Base-by-base conservation (phyloP, 2,888 invertebrate genomes). In the Dryobotodes eremita region DNA sequence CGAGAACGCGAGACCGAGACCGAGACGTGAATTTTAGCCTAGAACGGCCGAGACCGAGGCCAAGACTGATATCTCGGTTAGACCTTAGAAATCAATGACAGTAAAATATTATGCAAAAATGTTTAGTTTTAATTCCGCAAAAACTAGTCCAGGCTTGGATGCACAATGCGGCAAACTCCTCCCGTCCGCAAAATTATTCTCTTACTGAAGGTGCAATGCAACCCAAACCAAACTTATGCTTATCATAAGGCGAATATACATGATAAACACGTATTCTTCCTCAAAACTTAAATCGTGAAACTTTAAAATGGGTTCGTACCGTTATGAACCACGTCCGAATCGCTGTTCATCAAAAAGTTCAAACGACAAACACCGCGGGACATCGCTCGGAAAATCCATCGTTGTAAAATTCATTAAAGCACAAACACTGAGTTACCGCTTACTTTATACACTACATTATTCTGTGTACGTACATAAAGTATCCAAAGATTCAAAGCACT, bases 401-500 rank as follows among this genome's bases (percentile, higher is more conserved):
- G 89, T 90, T 91, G 91, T 90, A 90, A 92, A 94, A 93, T 92
- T 91, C 91, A 93, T 92, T 92, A 92, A 91, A 92, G 89, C 90
- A 89, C 90, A 87, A 90, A 88, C 84, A 78, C 69, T 61, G 72
- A 89, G 90, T 90, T 90, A 92, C 90, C 86, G 89, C 86, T 90
- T 90, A 91, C 90, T 90, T 91, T 90, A 91, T 89, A 88, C 89
- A 89, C 89, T 91, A 89, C 90, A 93, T 92, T 92, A 93, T 92
- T 92, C 92, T 90, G 85, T 89, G 90, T 91, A 91, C 91, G 83
- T 91, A 89, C 93, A 91, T 93, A 94, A 94, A 94, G 91, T 94
- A 93, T 93, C 91, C 89, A 89, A 89, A 93, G 93, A 94, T 92
- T 92, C 92, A 89, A 92, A 93, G 89, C 91, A 92, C 91, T 91